Conservation (phyloP, 2,113 vertebrate genomes). For the Candoia aspera region DNA sequence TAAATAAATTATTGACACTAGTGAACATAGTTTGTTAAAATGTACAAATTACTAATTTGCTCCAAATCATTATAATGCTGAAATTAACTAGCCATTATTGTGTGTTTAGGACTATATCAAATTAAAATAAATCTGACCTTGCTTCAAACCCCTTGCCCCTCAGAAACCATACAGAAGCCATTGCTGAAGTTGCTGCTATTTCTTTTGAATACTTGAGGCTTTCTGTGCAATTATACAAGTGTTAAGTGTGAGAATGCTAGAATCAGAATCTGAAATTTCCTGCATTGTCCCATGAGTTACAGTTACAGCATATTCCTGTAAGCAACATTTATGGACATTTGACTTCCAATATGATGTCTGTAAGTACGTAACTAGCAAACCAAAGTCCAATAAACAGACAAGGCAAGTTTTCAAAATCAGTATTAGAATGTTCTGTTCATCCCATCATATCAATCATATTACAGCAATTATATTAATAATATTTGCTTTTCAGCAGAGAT, state of each 20-base stretch:
- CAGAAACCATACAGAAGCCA: not conserved
- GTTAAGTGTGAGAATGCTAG: not conserved
- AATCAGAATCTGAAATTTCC: not conserved
- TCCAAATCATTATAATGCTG: not conserved
- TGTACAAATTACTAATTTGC: not conserved
- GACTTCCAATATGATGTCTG: not conserved
- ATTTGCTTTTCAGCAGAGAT: not conserved
- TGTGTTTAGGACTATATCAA: not conserved
- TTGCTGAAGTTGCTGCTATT: not conserved
- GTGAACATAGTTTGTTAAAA: not conserved
- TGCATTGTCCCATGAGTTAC: not conserved
- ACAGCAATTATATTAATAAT: not conserved
- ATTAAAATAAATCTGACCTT: not conserved
- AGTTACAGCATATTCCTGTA: not conserved
- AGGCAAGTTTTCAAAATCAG: not conserved
- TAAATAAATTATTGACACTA: not conserved
- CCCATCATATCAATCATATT: not conserved
- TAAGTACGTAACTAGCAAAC: not conserved
- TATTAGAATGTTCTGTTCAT: not conserved
- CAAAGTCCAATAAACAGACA: not conserved
- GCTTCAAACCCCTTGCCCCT: not conserved
- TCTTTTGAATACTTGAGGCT: not conserved
- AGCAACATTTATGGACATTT: not conserved
- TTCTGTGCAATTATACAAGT: not conserved
- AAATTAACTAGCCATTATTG: not conserved